A percentile compares a stretch with the other conserved stretches of the same genome.
Evolutionary conservation across 2,888 invertebrate genomes (phyloP).

Genomic region (Hofmannophila pseudospretella): DNA sequence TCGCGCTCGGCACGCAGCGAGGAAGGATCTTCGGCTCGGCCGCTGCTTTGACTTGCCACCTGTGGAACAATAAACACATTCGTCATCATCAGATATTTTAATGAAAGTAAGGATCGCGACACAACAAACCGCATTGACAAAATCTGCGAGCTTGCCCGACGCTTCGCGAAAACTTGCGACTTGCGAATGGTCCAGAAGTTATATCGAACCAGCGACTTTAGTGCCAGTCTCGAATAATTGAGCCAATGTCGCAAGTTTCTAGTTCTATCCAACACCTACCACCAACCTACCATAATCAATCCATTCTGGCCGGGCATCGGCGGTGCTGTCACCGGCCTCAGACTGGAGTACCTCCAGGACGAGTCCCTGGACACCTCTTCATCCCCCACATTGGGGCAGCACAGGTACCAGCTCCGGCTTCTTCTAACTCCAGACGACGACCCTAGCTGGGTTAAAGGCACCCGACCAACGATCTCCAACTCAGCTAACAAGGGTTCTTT

Average conservation of each 20-base stretch:
- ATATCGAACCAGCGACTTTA: no score
- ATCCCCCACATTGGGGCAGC: slow-evolving; percentile 69
- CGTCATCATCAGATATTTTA: no score
- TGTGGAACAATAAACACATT: no score
- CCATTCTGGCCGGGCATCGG: slow-evolving; percentile 52
- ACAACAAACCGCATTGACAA: no score
- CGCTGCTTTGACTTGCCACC: slow-evolving; percentile 46
- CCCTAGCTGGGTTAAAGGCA: slow-evolving; percentile 59
- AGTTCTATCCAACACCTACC: no score
- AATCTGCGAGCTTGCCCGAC: no score
- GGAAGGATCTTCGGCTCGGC: slow-evolving; percentile 37
- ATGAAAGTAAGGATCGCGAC: no score
- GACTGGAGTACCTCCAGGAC: slow-evolving; percentile 64
- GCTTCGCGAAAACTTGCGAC: no score
- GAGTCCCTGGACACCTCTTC: slow-evolving; percentile 62
- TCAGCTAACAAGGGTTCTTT: slow-evolving; percentile 65
- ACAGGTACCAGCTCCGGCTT: slow-evolving; percentile 79
- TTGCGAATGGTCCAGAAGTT: no score
- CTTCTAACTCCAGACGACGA: slow-evolving; percentile 59
- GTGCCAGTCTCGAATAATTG: no score
- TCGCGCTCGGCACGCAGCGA: slow-evolving; percentile 51
- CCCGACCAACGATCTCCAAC: slow-evolving; percentile 54
- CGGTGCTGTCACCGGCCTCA: slow-evolving; percentile 61
- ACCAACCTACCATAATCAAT: slow-evolving; percentile 18
- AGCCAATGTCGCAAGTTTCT: no score